phyloP scores from a whole-genome alignment of 1,140 invertebrate genomes.

The Ectropis grisescens region DNA sequence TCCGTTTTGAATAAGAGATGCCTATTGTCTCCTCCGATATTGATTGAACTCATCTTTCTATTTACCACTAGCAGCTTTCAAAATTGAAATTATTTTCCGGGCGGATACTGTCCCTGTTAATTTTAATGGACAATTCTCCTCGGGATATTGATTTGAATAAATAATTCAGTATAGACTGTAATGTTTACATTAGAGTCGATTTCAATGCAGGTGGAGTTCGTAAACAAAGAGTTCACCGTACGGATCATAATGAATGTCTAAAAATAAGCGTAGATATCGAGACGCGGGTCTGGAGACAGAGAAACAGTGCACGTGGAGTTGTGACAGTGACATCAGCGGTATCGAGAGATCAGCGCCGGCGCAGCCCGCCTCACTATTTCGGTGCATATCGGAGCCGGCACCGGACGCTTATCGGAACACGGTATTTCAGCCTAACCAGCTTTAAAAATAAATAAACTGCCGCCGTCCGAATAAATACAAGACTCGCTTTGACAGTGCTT shows the following conservation, averaged over 20 bases:
- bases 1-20: conserved; percentile 64
- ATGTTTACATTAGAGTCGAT: too few relatives aligned
- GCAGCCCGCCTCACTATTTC: conserved; percentile 37
- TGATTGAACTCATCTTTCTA: conserved; percentile 53
- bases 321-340: conserved; percentile 38
- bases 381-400: conserved; percentile 20
- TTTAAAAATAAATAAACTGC: conserved; percentile 62
- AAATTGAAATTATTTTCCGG: conserved; percentile 38
- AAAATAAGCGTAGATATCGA: conserved; percentile 45
- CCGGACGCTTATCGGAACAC: conserved; percentile 49
- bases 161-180: too few relatives aligned
- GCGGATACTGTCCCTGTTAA: conserved; percentile 10
- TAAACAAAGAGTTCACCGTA: conserved; percentile 30
- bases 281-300: conserved; percentile 28
- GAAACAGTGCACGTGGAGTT: conserved; percentile 15
- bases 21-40: conserved; percentile 58
- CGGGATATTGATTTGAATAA: too few relatives aligned
- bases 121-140: conserved; percentile 6
- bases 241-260: conserved; percentile 43
- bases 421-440: conserved; percentile 53
- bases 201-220: too few relatives aligned
- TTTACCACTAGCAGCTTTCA: too few relatives aligned
- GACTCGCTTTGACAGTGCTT: conserved; percentile 52
- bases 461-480: conserved; percentile 55
- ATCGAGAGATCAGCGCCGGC: conserved; percentile 30